Percentiles rank a stretch among this genome's conserved stretches.
phyloP scores from a whole-genome alignment of 2,888 invertebrate species.

The Choristoneura rosaceana region DNA sequence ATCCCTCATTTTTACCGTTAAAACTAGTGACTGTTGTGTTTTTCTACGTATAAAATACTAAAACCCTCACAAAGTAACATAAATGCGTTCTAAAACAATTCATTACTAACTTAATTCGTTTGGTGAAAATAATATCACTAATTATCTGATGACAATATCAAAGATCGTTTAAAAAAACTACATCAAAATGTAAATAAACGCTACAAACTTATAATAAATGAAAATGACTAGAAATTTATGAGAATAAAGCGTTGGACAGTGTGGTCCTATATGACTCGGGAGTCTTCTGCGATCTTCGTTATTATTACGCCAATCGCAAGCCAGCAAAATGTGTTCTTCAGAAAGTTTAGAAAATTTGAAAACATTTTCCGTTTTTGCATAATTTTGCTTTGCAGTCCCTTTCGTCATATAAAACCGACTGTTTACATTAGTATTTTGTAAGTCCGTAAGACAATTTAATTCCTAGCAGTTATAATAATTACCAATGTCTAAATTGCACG shows the following conservation, averaged over 20 bases:
- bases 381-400: not conserved
- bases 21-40: not conserved
- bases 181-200: not conserved
- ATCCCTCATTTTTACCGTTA: no score
- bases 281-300: not conserved
- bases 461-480: constrained; percentile 71
- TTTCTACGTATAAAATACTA: constrained; percentile 35
- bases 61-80: not conserved
- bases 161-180: not conserved
- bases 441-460: constrained; percentile 59
- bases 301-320: not conserved
- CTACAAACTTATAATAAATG: constrained; percentile 37
- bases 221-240: constrained; percentile 64
- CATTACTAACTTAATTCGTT: no score
- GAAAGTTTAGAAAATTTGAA: not conserved
- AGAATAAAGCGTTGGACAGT: constrained; percentile 58
- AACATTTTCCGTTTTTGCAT: not conserved
- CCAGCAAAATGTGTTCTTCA: not conserved
- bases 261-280: constrained; percentile 46
- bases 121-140: not conserved
- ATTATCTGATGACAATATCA: not conserved
- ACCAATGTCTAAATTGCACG: constrained; percentile 81
- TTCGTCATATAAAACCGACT: constrained; percentile 16
- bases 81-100: no score
- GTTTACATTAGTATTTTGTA: constrained; percentile 29